phyloP scores from a whole-genome alignment of 2,113 vertebrate species.

The Polypterus senegalus region DNA sequence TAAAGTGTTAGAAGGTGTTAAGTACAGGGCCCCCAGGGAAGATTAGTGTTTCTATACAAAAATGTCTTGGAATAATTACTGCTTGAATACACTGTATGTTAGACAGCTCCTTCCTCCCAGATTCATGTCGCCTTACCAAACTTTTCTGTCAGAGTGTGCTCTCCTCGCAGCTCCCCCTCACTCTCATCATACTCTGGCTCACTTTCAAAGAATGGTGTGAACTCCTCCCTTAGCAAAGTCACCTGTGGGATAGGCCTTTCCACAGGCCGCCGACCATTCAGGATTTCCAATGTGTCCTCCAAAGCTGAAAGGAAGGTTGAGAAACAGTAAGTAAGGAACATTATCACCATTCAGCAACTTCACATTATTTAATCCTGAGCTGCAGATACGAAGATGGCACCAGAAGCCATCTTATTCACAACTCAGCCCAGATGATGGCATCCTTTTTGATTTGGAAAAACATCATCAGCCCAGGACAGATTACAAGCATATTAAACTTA shows the following conservation, averaged over 20 bases:
- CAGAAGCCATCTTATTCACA: too few species aligned
- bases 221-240: constrained; percentile 52
- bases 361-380: too few species aligned
- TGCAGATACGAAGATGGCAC: too few species aligned
- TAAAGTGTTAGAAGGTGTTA: too few species aligned
- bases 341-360: too few species aligned
- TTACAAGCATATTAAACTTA: constrained; percentile 39
- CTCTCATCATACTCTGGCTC: constrained; percentile 65
- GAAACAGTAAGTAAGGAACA: too few species aligned
- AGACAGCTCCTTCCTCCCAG: too few species aligned
- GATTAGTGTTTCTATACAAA: neutral
- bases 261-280: constrained; percentile 37
- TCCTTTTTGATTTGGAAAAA: neutral
- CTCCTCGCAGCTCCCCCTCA: constrained; percentile 65
- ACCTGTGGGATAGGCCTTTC: constrained; percentile 52
- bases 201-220: constrained; percentile 54
- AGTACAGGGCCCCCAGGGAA: too few species aligned
- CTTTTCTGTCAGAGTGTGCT: constrained; percentile 68
- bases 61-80: neutral
- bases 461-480: neutral
- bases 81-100: neutral
- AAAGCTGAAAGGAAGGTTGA: constrained; percentile 36
- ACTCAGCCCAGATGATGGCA: too few species aligned
- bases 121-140: constrained; percentile 53
- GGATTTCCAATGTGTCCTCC: constrained; percentile 41